A percentile compares a stretch with the other conserved stretches of the same genome.
Conservation (phyloP, 2,113 vertebrate species). For the Barnardius zonarius region DNA sequence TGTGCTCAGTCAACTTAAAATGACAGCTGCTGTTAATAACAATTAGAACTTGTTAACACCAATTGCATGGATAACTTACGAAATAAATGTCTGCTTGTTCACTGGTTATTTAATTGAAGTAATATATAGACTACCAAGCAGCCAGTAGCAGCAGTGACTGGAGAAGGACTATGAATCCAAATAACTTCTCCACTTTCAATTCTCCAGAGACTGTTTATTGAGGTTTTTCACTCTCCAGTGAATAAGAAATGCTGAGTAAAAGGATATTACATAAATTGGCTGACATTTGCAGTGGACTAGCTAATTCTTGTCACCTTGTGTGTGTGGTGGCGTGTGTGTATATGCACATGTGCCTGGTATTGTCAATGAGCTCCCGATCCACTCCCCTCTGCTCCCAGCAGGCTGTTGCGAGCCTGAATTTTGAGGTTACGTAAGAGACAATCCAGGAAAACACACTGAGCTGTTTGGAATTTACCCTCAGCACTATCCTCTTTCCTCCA, state of each 20-base stretch:
- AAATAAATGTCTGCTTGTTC: background rate
- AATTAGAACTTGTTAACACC: background rate
- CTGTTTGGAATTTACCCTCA: conserved; percentile 5
- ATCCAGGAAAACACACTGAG: background rate
- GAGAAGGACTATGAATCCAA: background rate
- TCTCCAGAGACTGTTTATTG: background rate
- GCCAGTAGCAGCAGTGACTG: background rate
- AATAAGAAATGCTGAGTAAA: conserved; percentile 49
- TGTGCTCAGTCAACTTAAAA: background rate
- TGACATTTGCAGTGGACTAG: conserved; percentile 42
- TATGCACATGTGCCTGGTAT: background rate
- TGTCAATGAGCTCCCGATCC: background rate
- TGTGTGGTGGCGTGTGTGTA: background rate
- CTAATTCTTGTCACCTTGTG: conserved; percentile 3
- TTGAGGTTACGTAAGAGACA: background rate
- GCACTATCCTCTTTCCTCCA: conserved; percentile 8
- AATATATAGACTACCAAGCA: background rate
- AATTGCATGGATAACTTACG: background rate
- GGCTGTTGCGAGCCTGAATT: background rate
- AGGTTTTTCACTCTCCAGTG: background rate
- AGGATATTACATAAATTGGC: conserved; percentile 43
- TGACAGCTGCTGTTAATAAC: conserved; percentile 11
- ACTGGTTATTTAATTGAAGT: background rate
- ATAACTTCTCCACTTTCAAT: background rate
- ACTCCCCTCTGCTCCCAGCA: conserved; percentile 8